Percentiles rank a stretch among this genome's conserved stretches.
phyloP scores from a whole-genome alignment of 2,797 vertebrate species.

The Bucorvus abyssinicus region DNA sequence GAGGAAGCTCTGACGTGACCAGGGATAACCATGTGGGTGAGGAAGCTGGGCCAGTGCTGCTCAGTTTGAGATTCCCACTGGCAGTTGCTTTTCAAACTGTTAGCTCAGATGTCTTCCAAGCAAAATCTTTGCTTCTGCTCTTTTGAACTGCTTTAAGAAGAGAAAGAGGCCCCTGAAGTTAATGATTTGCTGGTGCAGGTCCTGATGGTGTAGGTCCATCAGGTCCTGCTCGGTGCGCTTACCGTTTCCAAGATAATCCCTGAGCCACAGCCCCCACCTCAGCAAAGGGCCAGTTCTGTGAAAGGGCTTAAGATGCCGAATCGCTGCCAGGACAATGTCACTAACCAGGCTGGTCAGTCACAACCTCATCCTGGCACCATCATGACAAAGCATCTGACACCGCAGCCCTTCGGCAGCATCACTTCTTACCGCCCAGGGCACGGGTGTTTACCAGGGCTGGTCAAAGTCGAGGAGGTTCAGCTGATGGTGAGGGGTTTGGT shows the following conservation, averaged over 20 bases:
- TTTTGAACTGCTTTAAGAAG: not conserved
- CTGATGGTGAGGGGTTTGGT: not conserved
- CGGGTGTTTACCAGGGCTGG: not conserved
- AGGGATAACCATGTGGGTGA: not conserved
- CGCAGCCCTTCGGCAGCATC: not conserved
- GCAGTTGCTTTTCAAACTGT: not conserved
- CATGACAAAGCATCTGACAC: not conserved
- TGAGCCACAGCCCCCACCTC: not conserved
- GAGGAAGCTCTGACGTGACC: not conserved
- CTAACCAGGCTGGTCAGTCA: not conserved
- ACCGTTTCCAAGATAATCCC: not conserved
- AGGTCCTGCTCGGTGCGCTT: not conserved
- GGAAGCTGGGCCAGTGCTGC: not conserved
- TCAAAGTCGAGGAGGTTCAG: not conserved
- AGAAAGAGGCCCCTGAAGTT: not conserved
- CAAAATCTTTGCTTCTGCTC: not conserved
- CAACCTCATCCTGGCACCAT: not conserved
- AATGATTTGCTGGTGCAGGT: not conserved
- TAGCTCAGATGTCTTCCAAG: not conserved
- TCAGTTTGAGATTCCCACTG: not conserved
- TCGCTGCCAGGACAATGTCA: not conserved
- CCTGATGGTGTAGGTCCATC: too few species aligned
- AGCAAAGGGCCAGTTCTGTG: not conserved
- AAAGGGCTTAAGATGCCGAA: not conserved
- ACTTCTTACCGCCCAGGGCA: not conserved